These are phyloP conservation scores for Podiceps cristatus DNA, from an alignment of 2,113 vertebrate genomes.

Conservation along the genomic window DNA sequence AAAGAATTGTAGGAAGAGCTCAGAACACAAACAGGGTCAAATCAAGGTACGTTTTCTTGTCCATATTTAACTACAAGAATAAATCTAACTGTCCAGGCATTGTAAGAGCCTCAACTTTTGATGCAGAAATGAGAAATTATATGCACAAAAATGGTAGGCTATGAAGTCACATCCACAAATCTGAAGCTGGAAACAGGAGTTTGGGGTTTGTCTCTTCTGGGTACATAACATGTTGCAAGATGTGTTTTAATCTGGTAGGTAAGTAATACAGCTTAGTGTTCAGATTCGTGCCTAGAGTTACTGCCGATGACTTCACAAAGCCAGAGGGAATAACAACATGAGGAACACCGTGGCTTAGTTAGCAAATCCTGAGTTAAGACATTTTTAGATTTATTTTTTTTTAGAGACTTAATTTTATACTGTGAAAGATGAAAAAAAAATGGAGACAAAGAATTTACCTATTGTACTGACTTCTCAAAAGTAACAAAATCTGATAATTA, in stretches of 20 bases:
- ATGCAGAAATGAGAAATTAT: neutral
- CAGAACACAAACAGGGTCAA: neutral
- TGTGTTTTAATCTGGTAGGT: neutral
- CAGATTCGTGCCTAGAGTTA: neutral
- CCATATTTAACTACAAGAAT: neutral
- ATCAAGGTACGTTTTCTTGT: neutral
- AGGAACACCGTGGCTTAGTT: neutral
- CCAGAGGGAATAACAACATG: neutral
- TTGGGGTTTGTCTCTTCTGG: neutral
- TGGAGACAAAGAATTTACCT: neutral
- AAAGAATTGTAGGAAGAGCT: neutral
- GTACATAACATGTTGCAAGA: fast-evolving
- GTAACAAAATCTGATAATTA: neutral
- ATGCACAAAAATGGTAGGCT: neutral
- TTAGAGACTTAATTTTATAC: neutral
- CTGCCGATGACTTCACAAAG: neutral
- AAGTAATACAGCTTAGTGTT: too few relatives aligned
- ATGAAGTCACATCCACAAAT: neutral
- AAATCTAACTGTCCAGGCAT: neutral
- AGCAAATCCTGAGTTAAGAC: neutral
- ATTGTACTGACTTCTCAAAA: neutral
- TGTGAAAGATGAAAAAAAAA: neutral
- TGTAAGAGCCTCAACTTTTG: neutral
- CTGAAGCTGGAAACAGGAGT: neutral
- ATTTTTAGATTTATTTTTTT: neutral